Base-by-base conservation (phyloP, 2,113 vertebrate genomes). In the Pelecanus crispus region DNA sequence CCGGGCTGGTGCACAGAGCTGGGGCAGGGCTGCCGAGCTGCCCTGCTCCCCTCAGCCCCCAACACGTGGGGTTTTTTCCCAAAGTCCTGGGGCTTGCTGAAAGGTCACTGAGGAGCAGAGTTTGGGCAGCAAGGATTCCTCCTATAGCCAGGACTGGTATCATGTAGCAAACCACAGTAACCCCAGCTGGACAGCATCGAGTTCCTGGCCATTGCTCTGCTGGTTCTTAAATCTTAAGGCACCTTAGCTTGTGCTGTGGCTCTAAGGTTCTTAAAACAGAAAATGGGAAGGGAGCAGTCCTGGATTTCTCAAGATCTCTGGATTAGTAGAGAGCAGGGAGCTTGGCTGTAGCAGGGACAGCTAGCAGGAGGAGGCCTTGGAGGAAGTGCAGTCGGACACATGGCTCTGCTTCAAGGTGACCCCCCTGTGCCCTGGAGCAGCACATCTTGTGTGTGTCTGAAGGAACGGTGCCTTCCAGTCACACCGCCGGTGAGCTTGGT, bases 401-500 rank as follows among this genome's bases (percentile, higher is more conserved):
- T 28, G 68, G 14, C 32, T 88, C 18, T 78, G 24, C 61, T 88
- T 95, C 62, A 70, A 45, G 67, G 68, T 79, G 63, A 73, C 61
- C 44, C 59, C 29, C 7, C 36, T 19, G 36, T 80, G 32, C 32
- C 91, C 80, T 47, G 8, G 45, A 56, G 36, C 56, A 75, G 56
- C n/a, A 29, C 0, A 0, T 44, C 45, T 45, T 58, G 8, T 42
- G 16, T 86, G 66, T 12, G 2, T 25, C 78, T 61, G 44, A 40
- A 68, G 49, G 56, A 91, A 31, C 0, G 1, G 16, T 75, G 52
- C 38, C 32, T 40, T 89, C 42, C 11, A 58, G 34, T 86, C 74
- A 68, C 40, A n/a, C 14, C 2, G 8, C 31, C 0, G 0, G 49
- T 31, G 49, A 73, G 16, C 44, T 73, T 0, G 0, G 58, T 74